Conservation (phyloP, 2,797 vertebrate species). For the Anguilla megastoma region DNA sequence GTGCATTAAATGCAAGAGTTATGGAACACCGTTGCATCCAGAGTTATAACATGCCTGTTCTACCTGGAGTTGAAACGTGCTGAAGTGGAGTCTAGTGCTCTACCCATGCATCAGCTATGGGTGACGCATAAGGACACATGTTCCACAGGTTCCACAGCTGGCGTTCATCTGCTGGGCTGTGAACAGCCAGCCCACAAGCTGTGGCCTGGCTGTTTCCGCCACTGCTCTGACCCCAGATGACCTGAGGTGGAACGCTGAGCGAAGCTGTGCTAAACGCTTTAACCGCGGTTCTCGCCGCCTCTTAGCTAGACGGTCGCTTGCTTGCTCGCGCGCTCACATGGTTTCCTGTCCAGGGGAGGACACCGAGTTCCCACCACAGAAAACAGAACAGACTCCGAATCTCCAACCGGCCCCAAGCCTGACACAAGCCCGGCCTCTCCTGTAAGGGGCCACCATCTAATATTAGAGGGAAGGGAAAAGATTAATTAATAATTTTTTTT, state of each 20-base stretch:
- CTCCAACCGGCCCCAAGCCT: background rate
- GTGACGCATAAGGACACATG: background rate
- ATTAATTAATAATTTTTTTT: background rate
- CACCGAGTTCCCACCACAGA: background rate
- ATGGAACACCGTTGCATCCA: background rate
- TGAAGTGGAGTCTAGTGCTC: background rate
- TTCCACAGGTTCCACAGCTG: background rate
- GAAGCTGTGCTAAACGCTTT: background rate
- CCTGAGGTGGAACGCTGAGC: background rate
- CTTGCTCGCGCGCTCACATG: background rate
- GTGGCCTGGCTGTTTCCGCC: background rate
- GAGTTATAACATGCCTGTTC: background rate
- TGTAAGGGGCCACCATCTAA: background rate
- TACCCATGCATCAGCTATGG: background rate
- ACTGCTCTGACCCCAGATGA: background rate
- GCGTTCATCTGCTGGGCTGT: background rate
- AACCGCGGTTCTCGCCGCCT: background rate
- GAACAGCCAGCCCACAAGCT: background rate
- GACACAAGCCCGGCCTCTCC: background rate
- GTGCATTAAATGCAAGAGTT: background rate
- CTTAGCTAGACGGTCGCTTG: background rate
- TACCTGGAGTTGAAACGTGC: background rate
- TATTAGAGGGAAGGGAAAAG: background rate
- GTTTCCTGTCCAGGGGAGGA: background rate
- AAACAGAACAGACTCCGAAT: background rate